Conservation (phyloP, 1,140 invertebrate genomes). For the Aphaenogaster rudis region DNA sequence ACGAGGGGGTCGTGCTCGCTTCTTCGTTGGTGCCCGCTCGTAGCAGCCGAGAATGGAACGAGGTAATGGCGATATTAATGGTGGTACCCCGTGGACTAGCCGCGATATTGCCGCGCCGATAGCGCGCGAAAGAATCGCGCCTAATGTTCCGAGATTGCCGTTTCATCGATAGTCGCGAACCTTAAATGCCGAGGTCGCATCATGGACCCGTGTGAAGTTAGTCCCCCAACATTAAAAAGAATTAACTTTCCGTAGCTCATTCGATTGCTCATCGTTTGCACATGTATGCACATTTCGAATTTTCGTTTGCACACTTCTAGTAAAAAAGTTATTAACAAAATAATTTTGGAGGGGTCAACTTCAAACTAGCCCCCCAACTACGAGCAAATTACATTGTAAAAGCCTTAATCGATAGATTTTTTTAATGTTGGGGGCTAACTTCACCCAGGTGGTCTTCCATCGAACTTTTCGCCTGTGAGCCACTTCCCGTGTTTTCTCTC, state of each 20-base stretch:
- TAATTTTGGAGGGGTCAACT: too few species aligned
- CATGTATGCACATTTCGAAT: too few species aligned
- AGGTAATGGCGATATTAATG: constrained; percentile 66
- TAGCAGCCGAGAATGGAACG: constrained; percentile 56
- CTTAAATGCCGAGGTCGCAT: constrained; percentile 36
- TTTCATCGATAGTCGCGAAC: constrained; percentile 52
- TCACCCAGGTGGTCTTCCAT: background rate
- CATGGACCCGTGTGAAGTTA: too few species aligned
- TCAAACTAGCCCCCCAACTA: too few species aligned
- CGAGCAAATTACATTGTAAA: too few species aligned
- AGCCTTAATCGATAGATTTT: too few species aligned
- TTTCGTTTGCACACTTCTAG: too few species aligned
- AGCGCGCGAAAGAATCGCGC: constrained; percentile 47
- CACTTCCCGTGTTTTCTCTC: background rate
- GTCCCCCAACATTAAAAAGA: too few species aligned
- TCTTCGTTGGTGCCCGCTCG: constrained; percentile 24
- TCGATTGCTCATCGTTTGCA: too few species aligned
- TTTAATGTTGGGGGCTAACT: too few species aligned
- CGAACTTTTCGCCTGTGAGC: background rate
- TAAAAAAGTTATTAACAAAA: too few species aligned
- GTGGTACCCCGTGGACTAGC: constrained; percentile 26
- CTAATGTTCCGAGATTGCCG: constrained; percentile 58
- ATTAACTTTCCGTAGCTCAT: too few species aligned
- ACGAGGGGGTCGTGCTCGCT: constrained; percentile 10
- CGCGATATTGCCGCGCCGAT: constrained; percentile 50